A percentile compares a stretch with the other conserved stretches of the same genome.
Conservation (phyloP, 2,888 invertebrate genomes). For the Lithophane semibrunnea region DNA sequence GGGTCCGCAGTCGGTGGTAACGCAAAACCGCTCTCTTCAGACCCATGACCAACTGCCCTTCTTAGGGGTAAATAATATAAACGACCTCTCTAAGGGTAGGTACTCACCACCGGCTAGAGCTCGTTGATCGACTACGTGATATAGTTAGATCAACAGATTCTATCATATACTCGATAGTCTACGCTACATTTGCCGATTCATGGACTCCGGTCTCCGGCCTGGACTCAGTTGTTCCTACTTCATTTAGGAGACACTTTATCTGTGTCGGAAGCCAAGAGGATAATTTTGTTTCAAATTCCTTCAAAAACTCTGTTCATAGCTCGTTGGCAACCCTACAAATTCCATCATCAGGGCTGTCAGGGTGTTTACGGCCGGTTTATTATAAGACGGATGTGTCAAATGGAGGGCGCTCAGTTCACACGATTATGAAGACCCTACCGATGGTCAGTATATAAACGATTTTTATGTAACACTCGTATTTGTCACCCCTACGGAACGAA, state of each 20-base stretch:
- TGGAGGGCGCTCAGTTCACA: conserved; percentile 77
- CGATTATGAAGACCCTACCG: conserved; percentile 72
- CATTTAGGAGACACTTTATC: background rate
- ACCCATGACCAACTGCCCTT: background rate
- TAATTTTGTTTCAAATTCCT: background rate
- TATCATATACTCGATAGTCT: background rate
- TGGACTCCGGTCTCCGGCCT: background rate
- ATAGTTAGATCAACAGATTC: background rate
- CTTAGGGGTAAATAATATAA: background rate
- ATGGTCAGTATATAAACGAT: conserved; percentile 45
- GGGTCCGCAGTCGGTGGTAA: background rate
- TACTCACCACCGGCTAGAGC: background rate
- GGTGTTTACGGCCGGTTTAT: conserved; percentile 70
- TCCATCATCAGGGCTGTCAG: conserved; percentile 71
- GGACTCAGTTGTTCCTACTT: background rate
- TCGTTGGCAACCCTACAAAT: conserved; percentile 66
- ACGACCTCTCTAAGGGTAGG: background rate
- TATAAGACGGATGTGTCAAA: conserved; percentile 81
- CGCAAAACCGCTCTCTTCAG: background rate
- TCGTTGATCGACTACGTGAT: background rate
- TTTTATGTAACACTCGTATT: conserved; percentile 39
- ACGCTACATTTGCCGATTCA: background rate
- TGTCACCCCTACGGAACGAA: conserved; percentile 51
- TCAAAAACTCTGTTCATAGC: background rate
- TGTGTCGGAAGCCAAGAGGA: background rate